Base-by-base conservation (phyloP, 2,797 vertebrate species). In the Xyrichtys novacula region DNA sequence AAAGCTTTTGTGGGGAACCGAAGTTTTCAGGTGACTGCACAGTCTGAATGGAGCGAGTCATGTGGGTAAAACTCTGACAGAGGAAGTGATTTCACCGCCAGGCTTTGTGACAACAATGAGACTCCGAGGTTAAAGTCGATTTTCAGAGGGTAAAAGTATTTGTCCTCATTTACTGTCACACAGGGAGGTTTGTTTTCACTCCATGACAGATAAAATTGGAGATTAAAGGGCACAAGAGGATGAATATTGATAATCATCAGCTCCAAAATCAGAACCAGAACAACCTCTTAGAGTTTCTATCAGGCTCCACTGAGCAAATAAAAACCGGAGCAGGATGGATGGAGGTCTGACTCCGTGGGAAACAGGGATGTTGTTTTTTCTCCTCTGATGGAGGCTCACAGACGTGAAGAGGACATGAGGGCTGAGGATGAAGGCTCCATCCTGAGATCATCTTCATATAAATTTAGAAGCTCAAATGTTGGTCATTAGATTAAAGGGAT, bases 31-130 rank as follows among this genome's bases (percentile, higher is more conserved):
- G 1, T 32, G 52, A 56, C 76, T 87, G 85, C 69, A 83, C 76
- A 54, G n/a, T 54, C 73, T 86, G 74, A 72, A 77, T 57, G 44
- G 79, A 79, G 63, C 16, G 7, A 76, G n/a, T 85, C 65, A 83
- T 76, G 78, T 80, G 83, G 52, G 59, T 26, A 26, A 72, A 68
- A 28, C 23, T 39, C 42, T 29, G 50, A 38, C 26, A 23, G 38
- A 20, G 53, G 42, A 61, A 46, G 50, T 50, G 64, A 52, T 63
- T 83, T 58, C 14, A 64, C 63, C 2, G 11, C 10, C 28, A 68
- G 46, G 36, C 31, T 60, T 5, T 31, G 25, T 3, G n/a, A 63
- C 12, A 6, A 34, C 50, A 73, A 70, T n/a, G 48, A 74, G 52
- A 64, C 14, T 6, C n/a, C n/a, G 26, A 31, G 29, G 31, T 36